phyloP scores from a whole-genome alignment of 2,113 vertebrate species.

The Taxidea taxus region DNA sequence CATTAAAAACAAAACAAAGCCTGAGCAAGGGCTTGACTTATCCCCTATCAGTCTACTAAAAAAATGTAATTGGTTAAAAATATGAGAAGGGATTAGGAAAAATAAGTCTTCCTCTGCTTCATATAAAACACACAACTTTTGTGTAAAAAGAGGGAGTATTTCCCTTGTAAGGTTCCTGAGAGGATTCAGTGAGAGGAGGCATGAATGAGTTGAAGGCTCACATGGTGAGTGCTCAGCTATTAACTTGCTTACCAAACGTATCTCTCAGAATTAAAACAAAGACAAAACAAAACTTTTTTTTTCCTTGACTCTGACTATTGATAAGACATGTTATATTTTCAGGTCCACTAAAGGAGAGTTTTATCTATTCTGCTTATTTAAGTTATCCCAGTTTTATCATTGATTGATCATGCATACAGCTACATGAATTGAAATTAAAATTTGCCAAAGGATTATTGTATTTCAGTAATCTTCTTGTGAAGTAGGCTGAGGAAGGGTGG shows the following conservation, averaged over 20 bases:
- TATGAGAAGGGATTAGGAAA: neutral
- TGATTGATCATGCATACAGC: neutral
- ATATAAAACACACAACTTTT: neutral
- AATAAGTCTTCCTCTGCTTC: neutral
- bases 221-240: neutral
- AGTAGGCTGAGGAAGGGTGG: neutral
- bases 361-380: neutral
- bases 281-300: neutral
- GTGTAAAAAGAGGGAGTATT: neutral
- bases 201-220: neutral
- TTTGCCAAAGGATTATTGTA: neutral
- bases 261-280: neutral
- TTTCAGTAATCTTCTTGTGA: neutral
- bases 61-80: neutral
- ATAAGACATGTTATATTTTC: neutral
- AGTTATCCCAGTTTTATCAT: neutral
- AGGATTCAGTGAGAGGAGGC: neutral
- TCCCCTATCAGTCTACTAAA: neutral
- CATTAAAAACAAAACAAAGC: neutral
- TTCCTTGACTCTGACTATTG: neutral
- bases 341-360: neutral
- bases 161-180: neutral
- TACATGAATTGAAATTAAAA: neutral
- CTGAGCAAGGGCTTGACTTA: neutral
- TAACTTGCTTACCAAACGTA: neutral